Conservation (phyloP, 2,113 vertebrate species). For the Delphinapterus leucas region DNA sequence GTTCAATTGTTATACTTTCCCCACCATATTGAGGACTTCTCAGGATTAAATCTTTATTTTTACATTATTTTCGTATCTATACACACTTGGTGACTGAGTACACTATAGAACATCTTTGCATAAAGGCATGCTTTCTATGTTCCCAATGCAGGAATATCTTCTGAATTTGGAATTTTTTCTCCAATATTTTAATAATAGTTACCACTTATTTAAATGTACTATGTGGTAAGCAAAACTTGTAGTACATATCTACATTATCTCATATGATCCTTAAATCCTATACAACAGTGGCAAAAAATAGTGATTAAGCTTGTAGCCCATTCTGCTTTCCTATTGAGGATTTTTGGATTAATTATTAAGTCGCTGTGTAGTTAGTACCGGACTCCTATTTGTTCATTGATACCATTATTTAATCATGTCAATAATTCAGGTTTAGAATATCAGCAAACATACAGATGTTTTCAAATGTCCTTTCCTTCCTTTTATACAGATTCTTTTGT, state of each 20-base stretch:
- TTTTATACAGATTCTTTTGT: neutral
- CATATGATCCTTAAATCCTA: neutral
- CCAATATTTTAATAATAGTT: neutral
- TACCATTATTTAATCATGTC: neutral
- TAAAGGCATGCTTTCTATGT: neutral
- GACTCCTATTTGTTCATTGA: neutral
- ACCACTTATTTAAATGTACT: neutral
- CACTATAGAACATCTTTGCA: neutral
- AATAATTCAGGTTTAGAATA: neutral
- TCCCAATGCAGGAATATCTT: neutral
- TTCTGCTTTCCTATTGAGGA: neutral
- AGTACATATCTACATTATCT: neutral
- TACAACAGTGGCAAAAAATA: neutral
- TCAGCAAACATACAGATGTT: neutral
- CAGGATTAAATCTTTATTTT: neutral
- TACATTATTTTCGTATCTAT: neutral
- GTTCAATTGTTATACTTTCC: neutral
- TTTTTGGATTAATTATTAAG: neutral
- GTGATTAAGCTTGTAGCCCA: neutral
- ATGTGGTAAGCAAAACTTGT: neutral
- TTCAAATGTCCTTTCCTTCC: neutral
- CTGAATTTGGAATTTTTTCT: neutral
- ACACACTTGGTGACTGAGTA: neutral
- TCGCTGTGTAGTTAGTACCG: neutral
- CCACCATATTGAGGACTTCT: neutral